Evolutionary conservation across 2,797 vertebrate species (phyloP), one percentile per base, ranked within the genome.

Genomic region (Syncerus caffer): DNA sequence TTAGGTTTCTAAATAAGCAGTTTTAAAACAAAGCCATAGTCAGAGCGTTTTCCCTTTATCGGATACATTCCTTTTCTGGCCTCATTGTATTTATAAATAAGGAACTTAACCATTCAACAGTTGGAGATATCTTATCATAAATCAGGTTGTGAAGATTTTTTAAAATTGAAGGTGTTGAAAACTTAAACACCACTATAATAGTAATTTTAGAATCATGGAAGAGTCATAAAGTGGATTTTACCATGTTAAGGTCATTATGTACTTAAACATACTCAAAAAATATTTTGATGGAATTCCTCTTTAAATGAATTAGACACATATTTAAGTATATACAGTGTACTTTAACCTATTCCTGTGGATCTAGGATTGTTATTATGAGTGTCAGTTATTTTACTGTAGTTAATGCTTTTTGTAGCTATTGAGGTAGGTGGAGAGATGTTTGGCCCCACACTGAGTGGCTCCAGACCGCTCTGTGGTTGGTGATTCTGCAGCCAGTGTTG

Each of bases 211-310:
- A 93, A 57, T 78, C 34, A 85, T 53, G 21, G 21, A 94, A 25
- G 42, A 15, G 80, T 25, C 9, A 57, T 85, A 34, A 76, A 88
- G n/a, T 13, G 1, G 23, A 95, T 71, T 93, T 96, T 84, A 27
- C 45, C 45, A 71, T 60, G 76, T 85, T 97, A 90, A 86, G 38
- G 8, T 86, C n/a, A 87, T 60, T 74, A 79, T 57, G 4, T 90
- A 71, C 23, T 76, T 92, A 92, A 87, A 34, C 25, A 82, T 16
- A 74, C 27, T 71, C n/a, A 90, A 51, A 90, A 84, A 85, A 84
- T 60, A 67, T 95, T 96, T 96, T 90, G 64, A 76, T 90, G 76
- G 9, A 84, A 58, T 92, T 92, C 3, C 79, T 85, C 95, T 71
- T 64, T 89, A 85, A 80, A 51, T 90, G 8, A 64, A 11, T 95